phyloP scores from a whole-genome alignment of 2,797 vertebrate species.

The Microcaecilia unicolor region DNA sequence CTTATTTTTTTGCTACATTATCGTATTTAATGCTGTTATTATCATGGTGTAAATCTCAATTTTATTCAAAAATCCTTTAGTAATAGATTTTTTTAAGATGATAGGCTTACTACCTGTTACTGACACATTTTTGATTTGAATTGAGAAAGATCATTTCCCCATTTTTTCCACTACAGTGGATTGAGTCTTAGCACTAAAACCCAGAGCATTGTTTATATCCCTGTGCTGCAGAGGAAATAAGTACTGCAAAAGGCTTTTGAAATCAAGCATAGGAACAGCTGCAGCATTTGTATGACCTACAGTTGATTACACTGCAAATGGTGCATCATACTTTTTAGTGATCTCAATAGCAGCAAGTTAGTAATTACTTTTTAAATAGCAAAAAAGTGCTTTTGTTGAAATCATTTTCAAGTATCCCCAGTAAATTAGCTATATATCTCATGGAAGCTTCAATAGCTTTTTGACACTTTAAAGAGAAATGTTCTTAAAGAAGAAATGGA shows the following conservation, averaged over 20 bases:
- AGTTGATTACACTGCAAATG: constrained; percentile 12
- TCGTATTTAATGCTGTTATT: no score
- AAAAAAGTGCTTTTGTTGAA: constrained; percentile 19
- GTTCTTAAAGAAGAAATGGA: not conserved
- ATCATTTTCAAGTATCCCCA: constrained; percentile 5
- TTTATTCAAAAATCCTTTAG: no score
- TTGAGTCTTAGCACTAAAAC: constrained; percentile 11
- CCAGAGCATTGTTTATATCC: constrained; percentile 9
- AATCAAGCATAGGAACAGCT: constrained; percentile 22
- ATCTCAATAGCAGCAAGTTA: constrained; percentile 19
- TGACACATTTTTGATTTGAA: constrained; percentile 12
- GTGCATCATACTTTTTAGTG: constrained; percentile 18
- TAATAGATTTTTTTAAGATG: no score
- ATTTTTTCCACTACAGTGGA: constrained; percentile 1
- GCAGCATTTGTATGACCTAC: constrained; percentile 19
- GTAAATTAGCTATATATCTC: constrained; percentile 11
- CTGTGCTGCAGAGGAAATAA: constrained; percentile 16
- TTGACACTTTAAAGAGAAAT: not conserved
- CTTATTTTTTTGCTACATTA: no score
- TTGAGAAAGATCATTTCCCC: constrained; percentile 7
- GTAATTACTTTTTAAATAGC: constrained; percentile 29
- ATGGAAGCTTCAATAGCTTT: not conserved
- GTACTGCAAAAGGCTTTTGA: constrained; percentile 23
- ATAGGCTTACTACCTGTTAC: no score
- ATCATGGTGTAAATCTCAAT: no score